Conservation (phyloP, 2,113 vertebrate genomes). For the Edolisoma coerulescens region DNA sequence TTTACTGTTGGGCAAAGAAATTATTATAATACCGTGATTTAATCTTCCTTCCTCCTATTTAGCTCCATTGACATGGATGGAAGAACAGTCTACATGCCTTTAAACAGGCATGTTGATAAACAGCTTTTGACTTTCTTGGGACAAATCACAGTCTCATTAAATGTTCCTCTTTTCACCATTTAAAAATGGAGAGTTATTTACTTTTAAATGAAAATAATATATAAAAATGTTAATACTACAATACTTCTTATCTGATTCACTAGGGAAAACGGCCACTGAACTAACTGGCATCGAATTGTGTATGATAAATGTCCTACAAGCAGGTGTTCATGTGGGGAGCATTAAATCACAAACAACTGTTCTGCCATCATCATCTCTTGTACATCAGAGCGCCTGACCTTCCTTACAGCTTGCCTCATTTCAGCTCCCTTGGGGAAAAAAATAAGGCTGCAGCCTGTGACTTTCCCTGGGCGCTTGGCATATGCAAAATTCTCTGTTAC, state of each 20-base stretch:
- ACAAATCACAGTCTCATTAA: neutral
- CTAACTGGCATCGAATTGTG: neutral
- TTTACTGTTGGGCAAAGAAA: neutral
- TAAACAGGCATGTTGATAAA: neutral
- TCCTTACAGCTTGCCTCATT: neutral
- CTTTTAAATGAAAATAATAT: neutral
- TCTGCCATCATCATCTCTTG: neutral
- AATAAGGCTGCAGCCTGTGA: neutral
- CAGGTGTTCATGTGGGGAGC: neutral
- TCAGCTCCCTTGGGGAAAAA: neutral
- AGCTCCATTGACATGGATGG: neutral
- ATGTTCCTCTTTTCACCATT: neutral
- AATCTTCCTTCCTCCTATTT: neutral
- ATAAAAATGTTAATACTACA: neutral
- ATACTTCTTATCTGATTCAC: neutral
- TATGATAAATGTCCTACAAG: neutral
- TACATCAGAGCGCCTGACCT: neutral
- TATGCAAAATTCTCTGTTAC: neutral
- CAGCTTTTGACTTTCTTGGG: neutral
- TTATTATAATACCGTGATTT: neutral
- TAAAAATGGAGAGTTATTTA: neutral
- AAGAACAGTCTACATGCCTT: neutral
- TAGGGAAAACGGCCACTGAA: neutral
- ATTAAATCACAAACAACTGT: neutral
- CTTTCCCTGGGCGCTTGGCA: neutral